phyloP scores from a whole-genome alignment of 2,113 vertebrate genomes.

The Quiscalus mexicanus region DNA sequence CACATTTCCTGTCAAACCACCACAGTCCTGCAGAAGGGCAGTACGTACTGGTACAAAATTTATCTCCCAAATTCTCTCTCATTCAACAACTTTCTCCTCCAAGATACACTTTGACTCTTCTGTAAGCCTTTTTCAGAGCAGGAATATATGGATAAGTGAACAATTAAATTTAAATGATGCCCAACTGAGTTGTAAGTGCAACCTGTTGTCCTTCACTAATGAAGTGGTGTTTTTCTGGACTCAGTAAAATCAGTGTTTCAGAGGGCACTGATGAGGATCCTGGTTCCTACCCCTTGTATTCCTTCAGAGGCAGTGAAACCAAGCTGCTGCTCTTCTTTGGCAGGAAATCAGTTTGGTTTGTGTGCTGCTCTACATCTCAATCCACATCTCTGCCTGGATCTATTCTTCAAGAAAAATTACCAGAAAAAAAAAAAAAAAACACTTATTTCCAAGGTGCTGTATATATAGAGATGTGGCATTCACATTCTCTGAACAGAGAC shows the following conservation, averaged over 20 bases:
- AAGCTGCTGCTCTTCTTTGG: neutral
- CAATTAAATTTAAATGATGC: neutral
- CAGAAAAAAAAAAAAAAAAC: neutral
- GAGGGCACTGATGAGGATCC: neutral
- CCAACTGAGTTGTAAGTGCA: rapidly evolving
- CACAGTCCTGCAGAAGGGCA: neutral
- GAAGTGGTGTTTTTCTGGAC: neutral
- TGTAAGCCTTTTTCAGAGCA: neutral
- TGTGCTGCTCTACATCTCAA: neutral
- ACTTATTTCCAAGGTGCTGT: neutral
- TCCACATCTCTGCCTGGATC: neutral
- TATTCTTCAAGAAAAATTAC: neutral
- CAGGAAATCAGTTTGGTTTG: neutral
- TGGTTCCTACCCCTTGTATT: neutral
- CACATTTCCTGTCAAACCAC: no score
- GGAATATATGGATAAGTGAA: neutral
- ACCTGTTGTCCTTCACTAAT: rapidly evolving
- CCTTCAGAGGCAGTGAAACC: neutral
- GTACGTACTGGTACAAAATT: neutral
- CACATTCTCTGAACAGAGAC: no score
- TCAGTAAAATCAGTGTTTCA: neutral
- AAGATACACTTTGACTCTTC: neutral
- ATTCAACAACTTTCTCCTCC: neutral
- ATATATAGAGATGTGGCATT: no score
- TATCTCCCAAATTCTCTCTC: neutral